Evolutionary conservation across 2,888 invertebrate species (phyloP).

Genomic region (Acanthosepion lycidas): DNA sequence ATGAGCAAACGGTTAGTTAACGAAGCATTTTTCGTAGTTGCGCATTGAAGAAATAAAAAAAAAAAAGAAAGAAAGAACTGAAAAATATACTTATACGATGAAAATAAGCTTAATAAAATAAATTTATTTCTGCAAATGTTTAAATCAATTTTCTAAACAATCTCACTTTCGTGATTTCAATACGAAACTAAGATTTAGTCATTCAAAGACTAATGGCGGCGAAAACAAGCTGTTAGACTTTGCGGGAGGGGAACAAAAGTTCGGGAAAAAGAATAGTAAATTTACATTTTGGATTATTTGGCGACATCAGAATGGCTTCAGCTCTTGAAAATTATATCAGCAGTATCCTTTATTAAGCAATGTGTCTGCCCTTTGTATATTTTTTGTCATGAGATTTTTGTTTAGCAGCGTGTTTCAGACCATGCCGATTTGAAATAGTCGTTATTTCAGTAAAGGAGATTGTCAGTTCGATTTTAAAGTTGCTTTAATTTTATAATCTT

Average conservation of each 20-base stretch:
- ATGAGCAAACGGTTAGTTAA: constrained; percentile 8
- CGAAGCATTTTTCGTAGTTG: neutral
- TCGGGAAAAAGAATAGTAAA: neutral
- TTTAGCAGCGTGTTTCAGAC: neutral
- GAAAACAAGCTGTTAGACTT: constrained; percentile 25
- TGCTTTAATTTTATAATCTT: neutral
- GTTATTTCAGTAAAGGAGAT: neutral
- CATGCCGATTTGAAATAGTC: neutral
- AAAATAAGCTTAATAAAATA: neutral
- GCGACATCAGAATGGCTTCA: constrained; percentile 81
- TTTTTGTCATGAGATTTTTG: neutral
- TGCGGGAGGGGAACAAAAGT: neutral
- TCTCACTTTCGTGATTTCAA: neutral
- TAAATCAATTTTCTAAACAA: neutral
- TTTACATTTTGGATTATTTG: neutral
- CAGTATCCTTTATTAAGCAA: constrained; percentile 79
- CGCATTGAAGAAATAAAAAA: neutral
- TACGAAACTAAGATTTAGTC: neutral
- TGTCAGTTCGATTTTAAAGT: neutral
- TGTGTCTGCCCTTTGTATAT: neutral
- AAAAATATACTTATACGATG: neutral
- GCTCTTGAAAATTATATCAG: constrained; percentile 90
- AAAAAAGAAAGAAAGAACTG: neutral
- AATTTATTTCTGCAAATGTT: neutral
- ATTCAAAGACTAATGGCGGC: constrained; percentile 35